Conservation (phyloP, 2,797 vertebrate genomes). For the Anisognathus igniventris region DNA sequence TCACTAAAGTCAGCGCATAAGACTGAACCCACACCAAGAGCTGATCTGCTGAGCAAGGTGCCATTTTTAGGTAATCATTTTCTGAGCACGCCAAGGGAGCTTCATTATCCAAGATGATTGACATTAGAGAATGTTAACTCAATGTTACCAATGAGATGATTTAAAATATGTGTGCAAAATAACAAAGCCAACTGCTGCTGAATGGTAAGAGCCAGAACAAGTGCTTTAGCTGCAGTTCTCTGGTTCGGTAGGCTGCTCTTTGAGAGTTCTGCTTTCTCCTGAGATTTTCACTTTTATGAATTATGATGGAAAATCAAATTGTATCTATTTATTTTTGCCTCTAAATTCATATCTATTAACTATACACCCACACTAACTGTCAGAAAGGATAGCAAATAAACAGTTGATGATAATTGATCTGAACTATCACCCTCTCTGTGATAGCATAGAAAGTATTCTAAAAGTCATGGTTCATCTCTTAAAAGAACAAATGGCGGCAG, state of each 20-base stretch:
- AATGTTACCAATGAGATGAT: background rate
- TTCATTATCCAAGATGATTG: background rate
- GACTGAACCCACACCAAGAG: background rate
- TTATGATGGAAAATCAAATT: background rate
- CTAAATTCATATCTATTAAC: background rate
- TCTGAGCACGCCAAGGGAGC: background rate
- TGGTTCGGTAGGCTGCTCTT: background rate
- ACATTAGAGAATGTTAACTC: background rate
- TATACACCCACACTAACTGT: background rate
- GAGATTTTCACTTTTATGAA: background rate
- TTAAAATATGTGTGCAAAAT: background rate
- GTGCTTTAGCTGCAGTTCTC: background rate
- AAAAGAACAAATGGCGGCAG: background rate
- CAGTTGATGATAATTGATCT: background rate
- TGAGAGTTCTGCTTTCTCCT: background rate
- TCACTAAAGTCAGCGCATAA: background rate
- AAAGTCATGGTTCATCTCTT: background rate
- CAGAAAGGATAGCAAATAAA: background rate
- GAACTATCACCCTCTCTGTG: background rate
- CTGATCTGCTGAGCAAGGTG: background rate
- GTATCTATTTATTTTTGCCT: background rate
- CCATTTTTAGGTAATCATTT: background rate
- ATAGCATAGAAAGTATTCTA: background rate
- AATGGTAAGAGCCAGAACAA: background rate
- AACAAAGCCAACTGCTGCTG: background rate